Evolutionary conservation across 1,140 invertebrate genomes (phyloP), one percentile per base, ranked within the genome.

Genomic region (Drosophila yakuba): DNA sequence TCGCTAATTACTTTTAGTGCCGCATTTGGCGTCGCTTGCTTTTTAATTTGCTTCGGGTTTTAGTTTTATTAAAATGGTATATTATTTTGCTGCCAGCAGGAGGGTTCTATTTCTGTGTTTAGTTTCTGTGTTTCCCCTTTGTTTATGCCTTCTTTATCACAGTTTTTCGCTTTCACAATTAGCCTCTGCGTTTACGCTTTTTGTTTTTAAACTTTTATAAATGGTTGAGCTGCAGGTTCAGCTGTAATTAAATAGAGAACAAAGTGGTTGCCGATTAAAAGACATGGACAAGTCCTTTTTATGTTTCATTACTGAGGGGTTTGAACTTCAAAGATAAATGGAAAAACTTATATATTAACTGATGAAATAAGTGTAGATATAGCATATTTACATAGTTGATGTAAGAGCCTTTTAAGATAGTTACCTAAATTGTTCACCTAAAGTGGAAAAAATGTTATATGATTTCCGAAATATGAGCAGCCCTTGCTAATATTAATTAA

Each of bases 21-120:
- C 66, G 80, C 79, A 88, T 83, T 88, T 89, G 74, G 73, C 84
- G 66, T 67, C 63, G 83, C 62, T 76, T 62, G 56, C 68, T 77
- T 84, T 88, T 88, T 89, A 84, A 85, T 88, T 84, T 84, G 64
- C 80, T 63, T 79, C 57, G 50, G 73, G 73, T 80, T 89, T 84
- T 84, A 80, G 63, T 80, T 90, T 80, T 89, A 90, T 89, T 90
- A 86, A 89, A 83, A 89, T 84, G 89, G 80, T 89, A 81, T 88
- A 78, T 82, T 88, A 72, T 86, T 73, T 81, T 45, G 50, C 66
- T 58, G 60, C 61, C 28, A 25, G 44, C 17, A 43, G 60, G 60
- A 56, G 67, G 35, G 10, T 54, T 58, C 45, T 44, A 25, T 66
- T 17, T 38, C 51, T 36, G 45, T 67, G 62, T 62, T 75, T 75